phyloP scores from a whole-genome alignment of 2,797 vertebrate genomes.

The Eospalax fontanierii region DNA sequence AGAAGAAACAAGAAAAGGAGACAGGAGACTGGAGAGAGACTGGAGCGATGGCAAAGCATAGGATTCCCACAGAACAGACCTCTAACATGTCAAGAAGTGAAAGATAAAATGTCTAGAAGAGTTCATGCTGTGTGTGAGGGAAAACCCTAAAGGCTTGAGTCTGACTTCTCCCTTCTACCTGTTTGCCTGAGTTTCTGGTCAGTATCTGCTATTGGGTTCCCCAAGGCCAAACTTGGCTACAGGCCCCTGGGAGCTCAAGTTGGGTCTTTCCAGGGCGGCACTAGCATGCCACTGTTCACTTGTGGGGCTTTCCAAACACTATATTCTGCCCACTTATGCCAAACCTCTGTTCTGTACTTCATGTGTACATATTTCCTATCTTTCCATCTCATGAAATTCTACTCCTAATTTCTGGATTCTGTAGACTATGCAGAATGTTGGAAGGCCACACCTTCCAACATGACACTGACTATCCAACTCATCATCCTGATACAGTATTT shows the following conservation, averaged over 20 bases:
- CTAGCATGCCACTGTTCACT: background rate
- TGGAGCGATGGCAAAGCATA: background rate
- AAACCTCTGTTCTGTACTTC: background rate
- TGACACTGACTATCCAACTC: background rate
- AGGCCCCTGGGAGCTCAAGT: background rate
- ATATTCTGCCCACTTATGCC: background rate
- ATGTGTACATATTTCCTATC: background rate
- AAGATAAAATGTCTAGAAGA: background rate
- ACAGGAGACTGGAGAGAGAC: background rate
- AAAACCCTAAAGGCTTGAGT: background rate
- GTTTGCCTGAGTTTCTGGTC: background rate
- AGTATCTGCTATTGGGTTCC: background rate
- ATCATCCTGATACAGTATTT: background rate
- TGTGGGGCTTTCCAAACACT: background rate
- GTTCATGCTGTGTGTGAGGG: background rate
- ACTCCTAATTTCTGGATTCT: background rate
- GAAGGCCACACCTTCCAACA: background rate
- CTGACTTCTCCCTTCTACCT: conserved; percentile 7
- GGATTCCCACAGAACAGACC: background rate
- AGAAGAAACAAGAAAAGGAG: background rate
- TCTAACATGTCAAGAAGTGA: background rate
- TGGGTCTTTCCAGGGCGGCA: background rate
- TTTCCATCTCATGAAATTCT: background rate
- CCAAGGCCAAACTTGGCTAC: background rate
- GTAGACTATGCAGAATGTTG: background rate